Evolutionary conservation across 2,797 vertebrate genomes (phyloP).

Genomic region (Hylomyscus alleni): DNA sequence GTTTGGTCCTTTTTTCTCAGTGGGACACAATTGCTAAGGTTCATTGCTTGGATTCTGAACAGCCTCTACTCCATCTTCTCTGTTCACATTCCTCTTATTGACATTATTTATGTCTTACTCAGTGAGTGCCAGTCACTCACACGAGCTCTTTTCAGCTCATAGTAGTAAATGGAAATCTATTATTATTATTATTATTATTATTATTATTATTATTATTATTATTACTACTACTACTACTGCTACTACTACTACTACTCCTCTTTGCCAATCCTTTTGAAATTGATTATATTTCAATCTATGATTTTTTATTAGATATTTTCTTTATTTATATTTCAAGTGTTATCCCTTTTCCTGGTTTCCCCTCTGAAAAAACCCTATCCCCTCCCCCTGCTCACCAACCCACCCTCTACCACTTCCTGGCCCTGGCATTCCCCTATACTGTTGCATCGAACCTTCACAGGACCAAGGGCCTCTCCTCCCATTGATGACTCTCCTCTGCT

Average conservation of each 20-base stretch:
- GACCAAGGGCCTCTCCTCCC: too few relatives aligned
- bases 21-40: background rate
- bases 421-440: too few relatives aligned
- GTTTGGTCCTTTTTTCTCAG: background rate
- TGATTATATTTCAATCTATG: background rate
- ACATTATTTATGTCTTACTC: background rate
- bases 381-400: too few relatives aligned
- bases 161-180: background rate
- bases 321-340: too few relatives aligned
- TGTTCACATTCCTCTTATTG: background rate
- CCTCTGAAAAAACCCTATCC: too few relatives aligned
- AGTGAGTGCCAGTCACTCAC: background rate
- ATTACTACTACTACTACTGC: too few relatives aligned
- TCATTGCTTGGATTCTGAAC: background rate
- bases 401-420: too few relatives aligned
- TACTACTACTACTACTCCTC: too few relatives aligned
- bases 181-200: background rate
- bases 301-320: background rate
- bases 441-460: too few relatives aligned
- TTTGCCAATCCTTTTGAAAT: background rate
- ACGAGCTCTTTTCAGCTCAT: background rate
- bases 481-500: too few relatives aligned
- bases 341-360: too few relatives aligned
- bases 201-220: background rate
- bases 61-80: background rate